A percentile compares a stretch with the other conserved stretches of the same genome.
These are phyloP conservation scores for Branchellion lobata DNA, from an alignment of 2,888 invertebrate species.

Conservation along the genomic window DNA sequence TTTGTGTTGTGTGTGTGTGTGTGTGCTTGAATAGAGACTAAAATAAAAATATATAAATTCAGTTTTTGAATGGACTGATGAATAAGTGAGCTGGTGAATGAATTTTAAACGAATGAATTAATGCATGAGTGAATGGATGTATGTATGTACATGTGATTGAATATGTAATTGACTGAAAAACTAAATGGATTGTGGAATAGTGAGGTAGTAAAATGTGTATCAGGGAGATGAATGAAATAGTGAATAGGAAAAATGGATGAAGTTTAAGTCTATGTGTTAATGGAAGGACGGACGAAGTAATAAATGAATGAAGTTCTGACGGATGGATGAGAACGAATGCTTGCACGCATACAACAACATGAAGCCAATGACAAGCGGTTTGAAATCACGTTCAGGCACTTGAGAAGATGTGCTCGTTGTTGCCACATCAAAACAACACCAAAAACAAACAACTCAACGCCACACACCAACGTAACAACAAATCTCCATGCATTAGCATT, in stretches of 20 bases:
- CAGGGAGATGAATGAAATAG: background rate
- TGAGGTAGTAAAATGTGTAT: background rate
- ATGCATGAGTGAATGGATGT: too few species aligned
- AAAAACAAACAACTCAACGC: background rate
- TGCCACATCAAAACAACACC: background rate
- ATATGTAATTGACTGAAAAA: background rate
- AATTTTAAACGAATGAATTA: too few species aligned
- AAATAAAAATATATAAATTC: too few species aligned
- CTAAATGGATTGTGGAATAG: background rate
- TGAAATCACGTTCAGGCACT: background rate
- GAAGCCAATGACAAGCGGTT: too few species aligned
- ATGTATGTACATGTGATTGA: too few species aligned
- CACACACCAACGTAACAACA: background rate
- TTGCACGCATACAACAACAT: too few species aligned
- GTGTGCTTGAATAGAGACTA: too few species aligned
- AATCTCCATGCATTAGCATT: too few species aligned
- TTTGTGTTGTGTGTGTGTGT: too few species aligned
- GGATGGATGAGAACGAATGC: too few species aligned
- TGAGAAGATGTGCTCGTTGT: background rate
- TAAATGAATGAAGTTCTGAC: background rate
- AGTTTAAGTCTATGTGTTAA: background rate
- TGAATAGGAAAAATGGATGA: background rate
- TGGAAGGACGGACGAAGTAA: background rate
- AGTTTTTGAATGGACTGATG: too few species aligned
- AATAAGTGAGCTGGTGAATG: too few species aligned